Evolutionary conservation across 2,797 vertebrate genomes (phyloP).

Genomic region (Dicrostonyx torquatus): DNA sequence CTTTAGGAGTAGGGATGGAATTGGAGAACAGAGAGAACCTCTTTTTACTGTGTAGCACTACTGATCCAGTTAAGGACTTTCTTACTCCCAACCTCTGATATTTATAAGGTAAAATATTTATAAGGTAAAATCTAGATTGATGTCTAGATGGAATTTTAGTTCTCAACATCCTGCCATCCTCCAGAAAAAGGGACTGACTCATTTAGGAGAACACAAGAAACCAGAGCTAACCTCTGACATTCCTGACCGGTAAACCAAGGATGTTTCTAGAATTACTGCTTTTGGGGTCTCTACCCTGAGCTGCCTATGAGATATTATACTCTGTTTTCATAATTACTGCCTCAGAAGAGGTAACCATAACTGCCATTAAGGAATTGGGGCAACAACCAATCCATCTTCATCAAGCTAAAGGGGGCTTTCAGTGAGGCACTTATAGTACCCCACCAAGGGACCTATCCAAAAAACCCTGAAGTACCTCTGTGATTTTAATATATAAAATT

Average conservation of each 20-base stretch:
- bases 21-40: neutral
- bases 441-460: neutral
- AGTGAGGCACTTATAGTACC: neutral
- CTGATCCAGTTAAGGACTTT: neutral
- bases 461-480: neutral
- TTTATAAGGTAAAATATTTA: too few species aligned
- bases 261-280: neutral
- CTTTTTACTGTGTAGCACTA: neutral
- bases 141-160: neutral
- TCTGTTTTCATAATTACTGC: neutral
- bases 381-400: neutral
- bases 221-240: neutral
- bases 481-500: too few species aligned
- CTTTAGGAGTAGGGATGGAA: neutral
- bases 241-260: neutral
- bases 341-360: neutral
- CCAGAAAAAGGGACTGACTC: neutral
- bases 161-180: neutral
- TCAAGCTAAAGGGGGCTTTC: neutral
- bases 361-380: neutral
- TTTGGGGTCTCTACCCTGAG: neutral
- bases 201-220: neutral
- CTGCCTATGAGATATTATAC: neutral
- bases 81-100: too few species aligned
- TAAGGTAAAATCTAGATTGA: too few species aligned